These are phyloP conservation scores for Tachina lurida DNA, from an alignment of 2,888 invertebrate genomes.

Conservation along the genomic window DNA sequence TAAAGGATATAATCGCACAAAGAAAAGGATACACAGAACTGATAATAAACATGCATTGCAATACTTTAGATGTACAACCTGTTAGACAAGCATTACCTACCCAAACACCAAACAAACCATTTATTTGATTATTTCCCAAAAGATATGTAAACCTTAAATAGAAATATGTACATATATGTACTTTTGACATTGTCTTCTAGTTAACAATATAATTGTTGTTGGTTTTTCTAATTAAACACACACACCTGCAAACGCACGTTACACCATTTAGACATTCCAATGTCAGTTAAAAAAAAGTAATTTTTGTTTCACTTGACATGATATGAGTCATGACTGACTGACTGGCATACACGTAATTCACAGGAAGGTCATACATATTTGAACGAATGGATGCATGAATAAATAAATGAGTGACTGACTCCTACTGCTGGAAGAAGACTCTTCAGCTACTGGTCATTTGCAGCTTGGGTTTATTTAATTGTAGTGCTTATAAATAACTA, in stretches of 20 bases:
- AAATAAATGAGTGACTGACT: slow-evolving; percentile 18
- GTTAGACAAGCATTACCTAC: background rate
- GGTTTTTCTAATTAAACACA: slow-evolving; percentile 33
- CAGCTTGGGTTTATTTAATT: no score
- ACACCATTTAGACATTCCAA: slow-evolving; percentile 43
- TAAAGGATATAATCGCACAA: background rate
- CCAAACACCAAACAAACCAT: background rate
- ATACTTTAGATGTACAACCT: slow-evolving; percentile 3
- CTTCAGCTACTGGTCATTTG: no score
- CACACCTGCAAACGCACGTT: background rate
- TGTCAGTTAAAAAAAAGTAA: slow-evolving; percentile 51
- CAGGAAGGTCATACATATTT: slow-evolving; percentile 39
- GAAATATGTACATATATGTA: background rate
- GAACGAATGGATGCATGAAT: background rate
- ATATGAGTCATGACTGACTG: slow-evolving; percentile 57
- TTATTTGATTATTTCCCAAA: slow-evolving; percentile 4
- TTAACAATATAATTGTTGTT: background rate
- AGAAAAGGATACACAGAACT: background rate
- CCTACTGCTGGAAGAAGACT: background rate
- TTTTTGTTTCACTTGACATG: slow-evolving; percentile 59
- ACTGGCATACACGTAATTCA: slow-evolving; percentile 39
- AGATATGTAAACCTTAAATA: slow-evolving; percentile 1
- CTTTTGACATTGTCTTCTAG: slow-evolving; percentile 13
- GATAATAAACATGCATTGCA: background rate
- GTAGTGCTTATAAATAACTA: no score